These are phyloP conservation scores for Cliona cf. orientalis DNA, from an alignment of 37 sponge, comb jelly and placozoan genomes.

Conservation along the genomic window DNA sequence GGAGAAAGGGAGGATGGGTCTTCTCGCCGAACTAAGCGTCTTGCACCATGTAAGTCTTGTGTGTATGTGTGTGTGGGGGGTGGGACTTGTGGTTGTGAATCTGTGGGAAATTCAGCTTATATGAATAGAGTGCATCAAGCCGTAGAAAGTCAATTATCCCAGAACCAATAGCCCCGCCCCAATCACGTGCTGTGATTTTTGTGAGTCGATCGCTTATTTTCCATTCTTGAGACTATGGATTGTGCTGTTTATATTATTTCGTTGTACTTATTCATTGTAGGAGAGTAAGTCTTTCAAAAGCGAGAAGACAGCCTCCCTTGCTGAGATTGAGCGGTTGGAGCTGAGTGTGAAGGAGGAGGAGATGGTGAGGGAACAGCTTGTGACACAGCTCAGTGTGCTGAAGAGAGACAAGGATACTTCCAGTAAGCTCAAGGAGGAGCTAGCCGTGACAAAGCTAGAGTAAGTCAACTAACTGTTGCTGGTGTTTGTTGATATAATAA, in stretches of 20 bases:
- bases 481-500: neutral
- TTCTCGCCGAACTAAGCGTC: neutral
- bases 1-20: no score
- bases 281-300: neutral
- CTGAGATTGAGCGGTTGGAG: neutral
- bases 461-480: neutral
- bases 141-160: neutral
- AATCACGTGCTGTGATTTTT: neutral
- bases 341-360: neutral
- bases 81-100: no score
- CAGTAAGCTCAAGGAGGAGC: neutral
- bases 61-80: no score
- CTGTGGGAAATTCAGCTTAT: neutral
- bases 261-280: neutral
- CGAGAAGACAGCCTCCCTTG: neutral
- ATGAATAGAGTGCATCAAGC: neutral
- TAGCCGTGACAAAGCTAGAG: neutral
- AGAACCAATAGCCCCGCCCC: neutral
- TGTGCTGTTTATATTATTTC: no score
- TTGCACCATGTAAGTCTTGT: neutral
- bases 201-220: no score
- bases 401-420: neutral
- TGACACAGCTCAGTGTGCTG: neutral
- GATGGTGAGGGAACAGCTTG: neutral
- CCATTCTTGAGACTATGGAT: no score